Evolutionary conservation across 2,797 vertebrate species (phyloP).

Genomic region (Sandelia bainsii): DNA sequence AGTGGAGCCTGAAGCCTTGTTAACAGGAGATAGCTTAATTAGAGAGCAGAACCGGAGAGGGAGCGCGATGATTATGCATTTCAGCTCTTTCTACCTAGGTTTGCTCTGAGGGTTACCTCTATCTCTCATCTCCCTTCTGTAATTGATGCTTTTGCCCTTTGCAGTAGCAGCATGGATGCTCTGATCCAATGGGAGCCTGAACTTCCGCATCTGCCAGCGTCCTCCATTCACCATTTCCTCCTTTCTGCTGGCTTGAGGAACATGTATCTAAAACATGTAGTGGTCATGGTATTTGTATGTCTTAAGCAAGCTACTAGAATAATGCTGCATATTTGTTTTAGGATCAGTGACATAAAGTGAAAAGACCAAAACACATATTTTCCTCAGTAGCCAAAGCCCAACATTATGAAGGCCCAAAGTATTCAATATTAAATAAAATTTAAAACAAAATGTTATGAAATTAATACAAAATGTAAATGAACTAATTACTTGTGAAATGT

Average conservation of each 20-base stretch:
- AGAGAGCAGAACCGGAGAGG: slow-evolving; percentile 43
- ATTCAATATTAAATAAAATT: neutral
- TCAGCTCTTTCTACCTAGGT: slow-evolving; percentile 41
- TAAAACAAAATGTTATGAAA: neutral
- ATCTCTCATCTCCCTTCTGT: neutral
- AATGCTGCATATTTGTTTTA: neutral
- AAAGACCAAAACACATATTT: neutral
- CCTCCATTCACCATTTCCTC: neutral
- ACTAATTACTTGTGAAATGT: neutral
- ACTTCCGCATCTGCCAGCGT: neutral
- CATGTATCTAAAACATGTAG: neutral
- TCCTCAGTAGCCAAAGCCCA: no score
- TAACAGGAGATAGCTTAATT: slow-evolving; percentile 73
- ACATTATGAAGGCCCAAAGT: neutral
- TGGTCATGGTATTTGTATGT: neutral
- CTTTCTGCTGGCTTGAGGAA: slow-evolving; percentile 3
- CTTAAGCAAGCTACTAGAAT: neutral
- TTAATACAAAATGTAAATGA: neutral
- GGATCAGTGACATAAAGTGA: neutral
- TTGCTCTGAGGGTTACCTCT: slow-evolving; percentile 30
- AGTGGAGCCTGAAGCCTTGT: slow-evolving; percentile 57
- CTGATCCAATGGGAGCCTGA: neutral
- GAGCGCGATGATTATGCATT: slow-evolving; percentile 60
- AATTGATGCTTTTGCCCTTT: slow-evolving; percentile 65
- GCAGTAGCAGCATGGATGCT: slow-evolving; percentile 6